Evolutionary conservation across 2,113 vertebrate species (phyloP), one percentile per base, ranked within the genome.

Genomic region (Caranx ignobilis): DNA sequence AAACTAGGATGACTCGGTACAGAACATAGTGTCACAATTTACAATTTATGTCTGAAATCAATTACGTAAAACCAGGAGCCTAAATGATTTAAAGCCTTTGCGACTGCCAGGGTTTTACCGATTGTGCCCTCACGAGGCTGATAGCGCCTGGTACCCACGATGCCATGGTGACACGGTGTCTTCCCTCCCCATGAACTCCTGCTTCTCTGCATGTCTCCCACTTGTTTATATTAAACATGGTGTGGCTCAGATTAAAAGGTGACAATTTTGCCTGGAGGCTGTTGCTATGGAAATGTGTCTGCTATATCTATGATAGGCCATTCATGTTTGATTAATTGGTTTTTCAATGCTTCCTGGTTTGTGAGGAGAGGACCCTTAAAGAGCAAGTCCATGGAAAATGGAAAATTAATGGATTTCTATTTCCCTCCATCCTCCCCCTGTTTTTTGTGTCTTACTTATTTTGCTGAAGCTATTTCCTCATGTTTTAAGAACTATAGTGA

Each of bases 281-380:
- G 95, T 96, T 95, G 94, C 95, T 88, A 95, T 96, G 95, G 95
- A 92, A 94, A 95, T 92, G 87, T 76, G 86, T 89, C 93, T 91
- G 92, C 94, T 83, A 87, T 88, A 88, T 90, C 92, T 91, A 94
- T 95, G 94, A 95, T 95, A 95, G 94, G 89, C 94, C 89, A 94
- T 95, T 95, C 94, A 93, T 93, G 93, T 96, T 96, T 96, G 95
- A 96, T 96, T 95, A 95, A 95, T 95, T 95, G 94, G 88, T 95
- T 96, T 93, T 94, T 94, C 92, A 95, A 92, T 93, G 94, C 92
- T 93, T 93, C 93, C 91, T 93, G 94, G 92, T 94, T 95, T 89
- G 92, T 92, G 92, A 94, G 90, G 87, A 90, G 92, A 94, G 91
- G 91, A 90, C 92, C 90, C 92, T 93, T 94, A 94, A 94, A 95